Evolutionary conservation across 2,797 vertebrate species (phyloP).

Genomic region (Neosilurus mollespiculum): DNA sequence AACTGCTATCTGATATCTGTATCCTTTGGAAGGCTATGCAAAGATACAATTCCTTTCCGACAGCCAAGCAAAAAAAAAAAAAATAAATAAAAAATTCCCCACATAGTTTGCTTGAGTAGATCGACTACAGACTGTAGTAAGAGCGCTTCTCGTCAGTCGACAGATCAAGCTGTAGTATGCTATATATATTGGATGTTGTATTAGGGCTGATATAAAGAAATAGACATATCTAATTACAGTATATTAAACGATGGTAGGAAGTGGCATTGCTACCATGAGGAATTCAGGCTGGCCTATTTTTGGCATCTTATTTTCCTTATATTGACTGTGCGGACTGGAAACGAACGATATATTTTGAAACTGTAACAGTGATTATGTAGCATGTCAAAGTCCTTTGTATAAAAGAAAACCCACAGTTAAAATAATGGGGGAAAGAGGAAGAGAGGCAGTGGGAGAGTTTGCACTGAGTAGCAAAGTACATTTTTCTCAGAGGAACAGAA

Average conservation of each 20-base stretch:
- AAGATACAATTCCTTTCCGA: conserved; percentile 10
- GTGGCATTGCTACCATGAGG: background rate
- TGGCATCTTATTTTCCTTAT: background rate
- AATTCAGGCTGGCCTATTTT: background rate
- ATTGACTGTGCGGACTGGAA: background rate
- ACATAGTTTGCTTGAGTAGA: conserved; percentile 3
- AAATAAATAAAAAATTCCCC: background rate
- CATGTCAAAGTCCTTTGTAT: background rate
- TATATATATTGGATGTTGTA: background rate
- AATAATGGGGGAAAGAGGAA: background rate
- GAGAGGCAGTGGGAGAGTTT: conserved; percentile 14
- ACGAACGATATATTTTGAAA: background rate
- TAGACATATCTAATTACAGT: background rate
- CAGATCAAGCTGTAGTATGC: background rate
- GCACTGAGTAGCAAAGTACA: conserved; percentile 10
- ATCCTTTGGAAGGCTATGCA: conserved; percentile 31
- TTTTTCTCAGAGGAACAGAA: conserved; percentile 33
- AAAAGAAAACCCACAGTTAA: background rate
- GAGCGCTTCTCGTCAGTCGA: background rate
- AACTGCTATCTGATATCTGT: conserved; percentile 28
- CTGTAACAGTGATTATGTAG: background rate
- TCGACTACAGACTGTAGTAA: background rate
- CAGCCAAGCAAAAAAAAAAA: background rate
- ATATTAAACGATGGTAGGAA: background rate
- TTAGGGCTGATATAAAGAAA: background rate